Base-by-base conservation (phyloP, 2,888 invertebrate genomes). In the Emmelina monodactyla region DNA sequence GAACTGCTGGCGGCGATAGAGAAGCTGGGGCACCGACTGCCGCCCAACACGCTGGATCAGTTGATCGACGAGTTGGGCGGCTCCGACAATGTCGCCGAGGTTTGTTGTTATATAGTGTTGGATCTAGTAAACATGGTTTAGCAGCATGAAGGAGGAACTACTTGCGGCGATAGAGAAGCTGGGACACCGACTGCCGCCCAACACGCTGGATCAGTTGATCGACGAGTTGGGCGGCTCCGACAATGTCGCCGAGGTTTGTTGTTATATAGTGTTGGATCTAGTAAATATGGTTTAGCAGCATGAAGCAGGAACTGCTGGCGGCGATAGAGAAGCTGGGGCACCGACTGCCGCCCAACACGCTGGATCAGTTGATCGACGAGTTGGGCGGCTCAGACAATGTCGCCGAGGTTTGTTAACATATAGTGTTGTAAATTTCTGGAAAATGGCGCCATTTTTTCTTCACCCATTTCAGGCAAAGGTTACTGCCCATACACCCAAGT, bases 361-460 rank as follows among this genome's bases (percentile, higher is more conserved):
- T 99, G 30, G 99, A 99, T 83, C 97, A 99, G 65, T 83, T 99
- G 9, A 98, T 99, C 44, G 98, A 99, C 70, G 95, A 97, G 61
- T 84, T 99, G 7, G 99, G 99, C 32, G 99, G 99, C 1, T 93
- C 97, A 0, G 95, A 97, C 49, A 93, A 94, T 71, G 99, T 99
- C 0, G 98, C 99, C 0, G 98, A 99, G 84, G 88, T 87, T n/a
- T n/a, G n/a, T n/a, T n/a, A n/a, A n/a, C n/a, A n/a, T n/a, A n/a
- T n/a, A n/a, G n/a, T n/a, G n/a, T n/a, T n/a, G n/a, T n/a, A n/a
- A n/a, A n/a, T n/a, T n/a, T n/a, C n/a, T n/a, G n/a, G n/a, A n/a
- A n/a, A n/a, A n/a, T n/a, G n/a, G n/a, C n/a, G n/a, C n/a, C n/a
- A n/a, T n/a, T n/a, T n/a, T n/a, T n/a, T n/a, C n/a, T n/a, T n/a